phyloP scores from a whole-genome alignment of 2,888 invertebrate genomes.

The Lasioglossum marginatum region DNA sequence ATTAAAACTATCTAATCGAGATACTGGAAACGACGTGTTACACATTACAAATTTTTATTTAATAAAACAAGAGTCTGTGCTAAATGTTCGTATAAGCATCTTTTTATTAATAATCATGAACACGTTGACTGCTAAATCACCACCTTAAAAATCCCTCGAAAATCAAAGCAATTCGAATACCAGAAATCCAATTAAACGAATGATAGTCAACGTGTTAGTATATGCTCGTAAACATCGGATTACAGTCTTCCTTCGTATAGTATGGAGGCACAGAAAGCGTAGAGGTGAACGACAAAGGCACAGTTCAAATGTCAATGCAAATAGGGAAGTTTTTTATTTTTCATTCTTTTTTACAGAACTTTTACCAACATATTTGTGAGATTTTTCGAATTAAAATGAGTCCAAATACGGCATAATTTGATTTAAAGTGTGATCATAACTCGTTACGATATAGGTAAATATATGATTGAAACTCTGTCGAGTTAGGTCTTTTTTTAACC shows the following conservation, averaged over 20 bases:
- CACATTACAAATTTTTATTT: neutral
- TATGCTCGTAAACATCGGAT: neutral
- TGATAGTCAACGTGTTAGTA: neutral
- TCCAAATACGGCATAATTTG: too few species aligned
- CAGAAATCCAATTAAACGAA: neutral
- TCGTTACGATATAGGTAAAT: too few species aligned
- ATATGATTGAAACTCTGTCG: too few species aligned
- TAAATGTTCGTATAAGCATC: neutral
- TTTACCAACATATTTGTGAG: too few species aligned
- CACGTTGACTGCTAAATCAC: neutral
- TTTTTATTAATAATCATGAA: neutral
- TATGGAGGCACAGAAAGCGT: too few species aligned
- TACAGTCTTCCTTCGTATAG: neutral
- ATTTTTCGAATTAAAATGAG: too few species aligned
- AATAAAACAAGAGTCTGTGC: neutral
- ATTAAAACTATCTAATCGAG: slow-evolving; percentile 5
- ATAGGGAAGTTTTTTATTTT: too few species aligned
- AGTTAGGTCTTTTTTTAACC: too few species aligned
- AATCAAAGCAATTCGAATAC: neutral
- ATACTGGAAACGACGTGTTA: neutral
- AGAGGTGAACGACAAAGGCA: too few species aligned
- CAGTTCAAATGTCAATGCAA: too few species aligned
- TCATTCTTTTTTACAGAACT: too few species aligned
- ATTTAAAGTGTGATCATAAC: too few species aligned
- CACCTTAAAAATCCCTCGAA: neutral